Evolutionary conservation across 2,888 invertebrate species (phyloP).

Genomic region (Agonum fuliginosum): DNA sequence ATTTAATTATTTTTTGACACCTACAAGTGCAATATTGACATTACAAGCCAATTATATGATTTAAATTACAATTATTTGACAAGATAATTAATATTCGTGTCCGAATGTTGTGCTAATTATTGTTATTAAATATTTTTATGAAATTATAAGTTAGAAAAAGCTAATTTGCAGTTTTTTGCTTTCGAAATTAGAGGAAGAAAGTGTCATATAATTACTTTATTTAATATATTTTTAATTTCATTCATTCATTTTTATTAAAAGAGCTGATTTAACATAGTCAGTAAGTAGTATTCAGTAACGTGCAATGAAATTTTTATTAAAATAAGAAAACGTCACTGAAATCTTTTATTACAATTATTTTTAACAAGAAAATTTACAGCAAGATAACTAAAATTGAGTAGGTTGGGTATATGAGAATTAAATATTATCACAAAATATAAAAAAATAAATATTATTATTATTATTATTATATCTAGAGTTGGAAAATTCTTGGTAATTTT

Average conservation of each 20-base stretch:
- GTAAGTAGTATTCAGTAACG: no score
- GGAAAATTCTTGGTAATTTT: no score
- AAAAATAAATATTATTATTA: no score
- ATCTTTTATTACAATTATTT: no score
- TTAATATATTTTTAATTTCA: not conserved
- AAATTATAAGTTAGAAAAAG: slow-evolving; percentile 1
- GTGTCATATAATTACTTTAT: not conserved
- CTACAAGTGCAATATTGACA: slow-evolving; percentile 14
- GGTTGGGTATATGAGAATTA: no score
- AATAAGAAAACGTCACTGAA: no score
- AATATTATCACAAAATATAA: no score
- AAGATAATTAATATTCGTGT: slow-evolving; percentile 26
- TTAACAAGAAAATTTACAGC: no score
- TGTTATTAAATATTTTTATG: slow-evolving; percentile 22
- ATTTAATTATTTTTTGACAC: not conserved
- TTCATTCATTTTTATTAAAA: not conserved
- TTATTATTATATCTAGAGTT: no score
- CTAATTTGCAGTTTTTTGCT: slow-evolving; percentile 9
- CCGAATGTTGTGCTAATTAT: not conserved
- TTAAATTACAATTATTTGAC: slow-evolving; percentile 20
- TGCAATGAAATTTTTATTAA: no score
- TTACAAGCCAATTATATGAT: not conserved
- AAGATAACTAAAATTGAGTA: no score
- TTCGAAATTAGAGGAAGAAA: not conserved
- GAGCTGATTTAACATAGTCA: no score